phyloP scores from a whole-genome alignment of 2,797 vertebrate genomes.

The Coluber constrictor region DNA sequence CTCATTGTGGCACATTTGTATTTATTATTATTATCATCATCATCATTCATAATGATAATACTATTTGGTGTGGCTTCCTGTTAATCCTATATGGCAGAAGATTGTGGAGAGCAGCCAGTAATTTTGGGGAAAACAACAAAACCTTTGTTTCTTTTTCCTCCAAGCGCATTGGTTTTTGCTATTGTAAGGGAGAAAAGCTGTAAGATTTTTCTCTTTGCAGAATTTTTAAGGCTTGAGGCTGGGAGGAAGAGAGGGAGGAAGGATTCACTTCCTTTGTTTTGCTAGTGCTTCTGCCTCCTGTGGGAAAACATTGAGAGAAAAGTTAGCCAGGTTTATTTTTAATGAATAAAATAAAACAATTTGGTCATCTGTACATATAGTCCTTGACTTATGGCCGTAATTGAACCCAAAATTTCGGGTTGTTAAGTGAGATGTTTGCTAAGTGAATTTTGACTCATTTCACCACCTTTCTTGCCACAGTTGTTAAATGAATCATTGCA shows the following conservation, averaged over 20 bases:
- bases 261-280: conserved; percentile 74
- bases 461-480: not conserved
- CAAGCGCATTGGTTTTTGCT: conserved; percentile 65
- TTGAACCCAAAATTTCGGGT: not conserved
- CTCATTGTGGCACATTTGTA: conserved; percentile 23
- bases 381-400: not conserved
- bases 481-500: not conserved
- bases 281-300: conserved; percentile 92
- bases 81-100: conserved; percentile 40
- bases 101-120: conserved; percentile 63
- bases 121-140: conserved; percentile 42
- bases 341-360: not conserved
- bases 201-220: conserved; percentile 64
- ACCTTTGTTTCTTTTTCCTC: conserved; percentile 50
- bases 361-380: not conserved
- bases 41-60: not conserved
- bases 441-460: not conserved
- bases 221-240: conserved; percentile 59
- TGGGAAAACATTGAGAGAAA: conserved; percentile 60
- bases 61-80: conserved; percentile 43
- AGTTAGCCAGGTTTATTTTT: not conserved
- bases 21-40: not conserved
- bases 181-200: conserved; percentile 65
- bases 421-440: not conserved
- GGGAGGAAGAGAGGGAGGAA: not conserved